Conservation (phyloP, 92 coral and sea anemone genomes). For the Phenganax marumi region DNA sequence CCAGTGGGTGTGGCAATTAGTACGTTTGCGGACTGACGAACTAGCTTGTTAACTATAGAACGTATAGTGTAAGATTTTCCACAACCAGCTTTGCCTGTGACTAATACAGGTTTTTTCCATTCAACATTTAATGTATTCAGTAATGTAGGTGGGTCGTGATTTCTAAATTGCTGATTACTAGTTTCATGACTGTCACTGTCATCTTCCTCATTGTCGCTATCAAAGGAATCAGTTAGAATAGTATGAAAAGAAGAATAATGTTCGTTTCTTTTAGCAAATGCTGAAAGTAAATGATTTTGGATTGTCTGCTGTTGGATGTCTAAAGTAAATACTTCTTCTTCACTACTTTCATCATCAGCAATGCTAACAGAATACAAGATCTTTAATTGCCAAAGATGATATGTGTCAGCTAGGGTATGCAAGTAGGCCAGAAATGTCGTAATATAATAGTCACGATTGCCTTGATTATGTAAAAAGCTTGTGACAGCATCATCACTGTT, state of each 20-base stretch:
- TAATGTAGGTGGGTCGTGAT: not conserved
- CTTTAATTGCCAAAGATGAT: not conserved
- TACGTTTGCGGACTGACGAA: not conserved
- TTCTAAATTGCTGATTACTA: not conserved
- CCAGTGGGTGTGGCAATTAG: not conserved
- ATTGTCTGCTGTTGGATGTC: too few species aligned
- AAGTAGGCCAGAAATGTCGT: not conserved
- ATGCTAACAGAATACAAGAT: not conserved
- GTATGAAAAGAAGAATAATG: too few species aligned
- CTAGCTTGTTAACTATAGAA: not conserved
- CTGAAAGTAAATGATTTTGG: too few species aligned
- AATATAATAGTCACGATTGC: not conserved
- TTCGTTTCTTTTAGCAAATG: too few species aligned
- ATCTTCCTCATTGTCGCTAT: not conserved
- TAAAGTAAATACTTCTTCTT: not conserved
- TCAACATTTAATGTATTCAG: not conserved
- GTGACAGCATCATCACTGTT: too few species aligned
- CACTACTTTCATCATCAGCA: not conserved
- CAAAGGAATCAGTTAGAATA: too few species aligned
- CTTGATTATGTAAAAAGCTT: not conserved
- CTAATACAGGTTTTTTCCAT: not conserved
- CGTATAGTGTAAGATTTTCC: not conserved
- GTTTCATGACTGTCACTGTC: not conserved
- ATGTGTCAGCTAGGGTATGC: not conserved
- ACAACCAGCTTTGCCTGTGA: not conserved